Evolutionary conservation across 1,140 invertebrate species (phyloP).

Genomic region (Drepana arcuata): DNA sequence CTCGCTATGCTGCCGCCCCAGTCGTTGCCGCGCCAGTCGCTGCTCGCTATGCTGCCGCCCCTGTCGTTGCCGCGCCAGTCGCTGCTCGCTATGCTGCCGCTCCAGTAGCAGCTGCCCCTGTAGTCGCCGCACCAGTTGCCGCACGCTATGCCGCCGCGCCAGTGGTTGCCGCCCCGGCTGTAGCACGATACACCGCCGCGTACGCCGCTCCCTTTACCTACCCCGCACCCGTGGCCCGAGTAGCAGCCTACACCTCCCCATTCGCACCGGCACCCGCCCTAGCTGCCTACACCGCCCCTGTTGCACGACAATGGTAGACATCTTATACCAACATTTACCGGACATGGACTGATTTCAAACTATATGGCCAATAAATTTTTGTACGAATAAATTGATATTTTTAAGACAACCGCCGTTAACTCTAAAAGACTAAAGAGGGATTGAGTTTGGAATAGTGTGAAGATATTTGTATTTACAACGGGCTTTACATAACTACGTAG

Average conservation of each 20-base stretch:
- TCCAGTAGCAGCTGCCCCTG: too few species aligned
- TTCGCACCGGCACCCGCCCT: not conserved
- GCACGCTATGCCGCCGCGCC: too few species aligned
- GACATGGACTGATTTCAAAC: conserved; percentile 17
- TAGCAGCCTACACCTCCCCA: conserved; percentile 21
- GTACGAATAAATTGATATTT: too few species aligned
- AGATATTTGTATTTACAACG: too few species aligned
- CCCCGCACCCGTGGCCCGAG: too few species aligned
- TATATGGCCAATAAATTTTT: conserved; percentile 30
- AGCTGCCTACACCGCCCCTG: not conserved
- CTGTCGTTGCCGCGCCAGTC: conserved; percentile 25
- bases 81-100: too few species aligned
- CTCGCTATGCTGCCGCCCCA: not conserved
- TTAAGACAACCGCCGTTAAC: too few species aligned
- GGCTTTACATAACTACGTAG: too few species aligned
- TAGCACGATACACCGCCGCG: conserved; percentile 24
- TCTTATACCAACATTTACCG: conserved; percentile 15
- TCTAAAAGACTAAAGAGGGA: too few species aligned
- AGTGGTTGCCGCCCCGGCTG: conserved; percentile 14
- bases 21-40: conserved; percentile 25
- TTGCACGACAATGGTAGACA: conserved; percentile 24
- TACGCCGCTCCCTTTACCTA: conserved; percentile 23
- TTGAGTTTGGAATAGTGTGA: too few species aligned
- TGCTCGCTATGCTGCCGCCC: conserved; percentile 22
- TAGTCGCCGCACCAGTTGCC: conserved; percentile 25